Conservation (phyloP, 1,140 invertebrate genomes). For the Drosophila equinoxialis region DNA sequence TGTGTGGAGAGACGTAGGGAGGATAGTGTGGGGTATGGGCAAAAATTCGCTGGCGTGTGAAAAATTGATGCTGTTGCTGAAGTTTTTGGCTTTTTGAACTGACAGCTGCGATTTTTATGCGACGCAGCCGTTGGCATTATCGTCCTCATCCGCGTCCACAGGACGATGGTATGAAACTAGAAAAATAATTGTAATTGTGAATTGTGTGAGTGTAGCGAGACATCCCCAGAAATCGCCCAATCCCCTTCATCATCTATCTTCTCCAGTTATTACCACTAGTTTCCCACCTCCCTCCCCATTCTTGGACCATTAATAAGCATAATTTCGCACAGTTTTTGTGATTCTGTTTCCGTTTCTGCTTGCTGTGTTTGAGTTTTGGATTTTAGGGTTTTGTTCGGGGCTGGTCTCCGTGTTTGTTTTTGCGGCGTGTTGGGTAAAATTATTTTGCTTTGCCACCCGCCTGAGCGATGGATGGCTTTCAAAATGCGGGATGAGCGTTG, state of each 20-base stretch:
- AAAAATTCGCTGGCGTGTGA: slow-evolving; percentile 66
- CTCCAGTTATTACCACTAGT: neutral
- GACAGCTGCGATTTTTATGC: slow-evolving; percentile 79
- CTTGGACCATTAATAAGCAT: slow-evolving; percentile 20
- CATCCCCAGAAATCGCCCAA: neutral
- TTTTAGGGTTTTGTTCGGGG: neutral
- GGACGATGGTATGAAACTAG: slow-evolving; percentile 41
- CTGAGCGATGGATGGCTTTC: slow-evolving; percentile 42
- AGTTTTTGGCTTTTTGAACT: slow-evolving; percentile 82
- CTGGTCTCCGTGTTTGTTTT: neutral
- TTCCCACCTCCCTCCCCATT: neutral
- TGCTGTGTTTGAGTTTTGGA: slow-evolving; percentile 3
- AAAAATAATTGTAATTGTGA: slow-evolving; percentile 78
- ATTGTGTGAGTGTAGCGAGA: slow-evolving; percentile 40
- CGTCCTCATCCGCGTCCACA: neutral
- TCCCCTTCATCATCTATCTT: slow-evolving; percentile 7
- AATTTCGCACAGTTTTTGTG: slow-evolving; percentile 8
- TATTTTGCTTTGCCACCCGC: slow-evolving; percentile 41
- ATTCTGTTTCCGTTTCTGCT: neutral
- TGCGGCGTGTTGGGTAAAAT: slow-evolving; percentile 41
- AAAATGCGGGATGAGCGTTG: slow-evolving; percentile 4
- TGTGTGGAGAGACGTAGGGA: slow-evolving; percentile 19
- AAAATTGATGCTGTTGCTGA: slow-evolving; percentile 75
- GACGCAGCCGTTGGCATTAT: slow-evolving; percentile 41
- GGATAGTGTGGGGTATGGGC: slow-evolving; percentile 7